Percentiles rank a stretch among this genome's conserved stretches.
phyloP scores from a whole-genome alignment of 2,888 invertebrate species.

The Lasioglossum oenotherae region DNA sequence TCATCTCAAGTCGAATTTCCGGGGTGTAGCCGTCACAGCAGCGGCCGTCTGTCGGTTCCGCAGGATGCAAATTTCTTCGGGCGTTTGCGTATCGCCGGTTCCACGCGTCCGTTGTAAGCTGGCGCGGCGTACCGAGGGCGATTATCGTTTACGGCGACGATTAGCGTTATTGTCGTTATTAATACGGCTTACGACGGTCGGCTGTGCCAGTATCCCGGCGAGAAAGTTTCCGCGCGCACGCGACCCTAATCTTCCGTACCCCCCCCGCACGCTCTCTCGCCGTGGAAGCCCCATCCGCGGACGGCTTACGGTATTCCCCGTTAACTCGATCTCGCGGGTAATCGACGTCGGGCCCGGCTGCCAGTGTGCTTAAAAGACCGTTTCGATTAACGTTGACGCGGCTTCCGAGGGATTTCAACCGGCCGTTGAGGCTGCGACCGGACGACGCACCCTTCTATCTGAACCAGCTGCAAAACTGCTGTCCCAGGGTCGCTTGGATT shows the following conservation, averaged over 20 bases:
- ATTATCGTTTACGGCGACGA: slow-evolving; percentile 66
- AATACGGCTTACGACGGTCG: slow-evolving; percentile 64
- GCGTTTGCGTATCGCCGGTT: neutral
- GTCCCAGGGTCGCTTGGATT: neutral
- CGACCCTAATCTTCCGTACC: slow-evolving; percentile 58
- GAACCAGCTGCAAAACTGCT: neutral
- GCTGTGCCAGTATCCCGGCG: slow-evolving; percentile 5
- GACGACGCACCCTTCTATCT: neutral
- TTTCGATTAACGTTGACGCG: slow-evolving; percentile 31
- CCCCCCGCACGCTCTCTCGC: slow-evolving; percentile 16
- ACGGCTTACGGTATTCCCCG: slow-evolving; percentile 44
- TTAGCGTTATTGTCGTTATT: slow-evolving; percentile 71
- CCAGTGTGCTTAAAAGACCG: slow-evolving; percentile 2
- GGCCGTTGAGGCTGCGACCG: neutral
- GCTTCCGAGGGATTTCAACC: neutral
- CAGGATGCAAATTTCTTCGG: neutral
- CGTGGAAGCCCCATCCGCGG: slow-evolving; percentile 41
- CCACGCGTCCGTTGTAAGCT: neutral
- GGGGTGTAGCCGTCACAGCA: neutral
- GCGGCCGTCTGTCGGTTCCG: neutral
- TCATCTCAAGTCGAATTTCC: neutral
- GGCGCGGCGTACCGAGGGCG: slow-evolving; percentile 6
- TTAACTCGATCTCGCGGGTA: slow-evolving; percentile 32
- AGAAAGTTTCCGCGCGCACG: slow-evolving; percentile 56
- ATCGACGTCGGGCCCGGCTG: slow-evolving; percentile 35